A percentile compares a stretch with the other conserved stretches of the same genome.
Evolutionary conservation across 2,888 invertebrate species (phyloP).

Genomic region (Gibbula magus): DNA sequence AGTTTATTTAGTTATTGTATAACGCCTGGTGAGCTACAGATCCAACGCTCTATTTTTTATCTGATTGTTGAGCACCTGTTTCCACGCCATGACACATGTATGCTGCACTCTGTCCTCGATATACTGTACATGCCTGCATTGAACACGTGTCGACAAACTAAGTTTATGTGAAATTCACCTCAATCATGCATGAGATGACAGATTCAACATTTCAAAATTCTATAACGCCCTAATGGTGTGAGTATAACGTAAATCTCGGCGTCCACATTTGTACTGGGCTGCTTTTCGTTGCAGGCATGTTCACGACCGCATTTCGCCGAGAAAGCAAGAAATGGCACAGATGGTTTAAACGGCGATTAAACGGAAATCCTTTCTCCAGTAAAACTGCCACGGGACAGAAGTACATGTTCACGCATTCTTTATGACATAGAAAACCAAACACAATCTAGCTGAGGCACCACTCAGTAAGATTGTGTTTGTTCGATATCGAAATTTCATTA

Average conservation of each 20-base stretch:
- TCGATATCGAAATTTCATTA: background rate
- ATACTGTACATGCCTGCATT: no score
- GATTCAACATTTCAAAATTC: no score
- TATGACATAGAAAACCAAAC: constrained; percentile 17
- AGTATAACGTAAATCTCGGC: background rate
- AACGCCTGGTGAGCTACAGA: no score
- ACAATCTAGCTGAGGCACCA: background rate
- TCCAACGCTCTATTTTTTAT: no score
- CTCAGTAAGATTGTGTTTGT: background rate
- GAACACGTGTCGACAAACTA: background rate
- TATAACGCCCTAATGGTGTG: no score
- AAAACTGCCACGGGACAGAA: constrained; percentile 19
- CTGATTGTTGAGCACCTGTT: no score
- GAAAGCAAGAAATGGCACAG: constrained; percentile 39
- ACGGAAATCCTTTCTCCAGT: constrained; percentile 20
- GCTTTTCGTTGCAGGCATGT: constrained; percentile 60
- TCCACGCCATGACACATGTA: no score
- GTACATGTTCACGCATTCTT: constrained; percentile 8
- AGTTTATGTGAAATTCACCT: background rate
- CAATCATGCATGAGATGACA: no score
- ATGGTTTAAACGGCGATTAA: constrained; percentile 11
- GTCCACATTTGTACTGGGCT: background rate
- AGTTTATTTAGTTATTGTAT: no score
- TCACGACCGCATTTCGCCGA: constrained; percentile 61
- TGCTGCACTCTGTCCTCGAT: no score